Conservation (phyloP, 2,797 vertebrate genomes). For the Serranus cabrilla region DNA sequence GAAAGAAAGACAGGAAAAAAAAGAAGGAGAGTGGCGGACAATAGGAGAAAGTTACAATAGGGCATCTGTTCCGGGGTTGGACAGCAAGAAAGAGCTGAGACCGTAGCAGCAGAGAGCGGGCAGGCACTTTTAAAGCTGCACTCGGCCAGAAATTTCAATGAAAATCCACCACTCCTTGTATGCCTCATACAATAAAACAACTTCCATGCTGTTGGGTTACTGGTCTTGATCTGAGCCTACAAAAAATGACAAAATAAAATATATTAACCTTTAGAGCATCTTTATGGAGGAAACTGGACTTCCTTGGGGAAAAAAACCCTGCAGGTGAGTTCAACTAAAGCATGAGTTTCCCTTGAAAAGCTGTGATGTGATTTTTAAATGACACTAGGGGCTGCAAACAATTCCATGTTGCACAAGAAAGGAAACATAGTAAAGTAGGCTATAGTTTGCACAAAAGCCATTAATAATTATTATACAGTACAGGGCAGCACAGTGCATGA, state of each 20-base stretch:
- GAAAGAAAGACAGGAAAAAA: constrained; percentile 30
- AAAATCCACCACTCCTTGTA: constrained; percentile 14
- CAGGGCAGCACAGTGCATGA: too few relatives aligned
- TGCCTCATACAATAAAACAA: constrained; percentile 14
- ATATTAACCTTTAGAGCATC: not conserved
- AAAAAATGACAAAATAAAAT: constrained; percentile 13
- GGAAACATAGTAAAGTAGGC: too few relatives aligned
- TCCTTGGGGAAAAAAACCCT: too few relatives aligned
- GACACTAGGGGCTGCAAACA: too few relatives aligned
- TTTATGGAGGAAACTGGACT: too few relatives aligned
- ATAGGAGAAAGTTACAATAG: constrained; percentile 61
- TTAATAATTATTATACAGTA: too few relatives aligned
- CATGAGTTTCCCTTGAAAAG: too few relatives aligned
- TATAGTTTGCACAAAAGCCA: too few relatives aligned
- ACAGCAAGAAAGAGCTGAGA: constrained; percentile 25
- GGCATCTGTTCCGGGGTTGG: constrained; percentile 62
- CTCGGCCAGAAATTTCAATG: constrained; percentile 3
- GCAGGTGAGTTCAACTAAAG: too few relatives aligned
- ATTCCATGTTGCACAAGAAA: too few relatives aligned
- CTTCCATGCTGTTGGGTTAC: constrained; percentile 13
- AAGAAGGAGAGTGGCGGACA: constrained; percentile 39
- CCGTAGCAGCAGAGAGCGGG: constrained; percentile 17
- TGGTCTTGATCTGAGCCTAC: not conserved
- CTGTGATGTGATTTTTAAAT: too few relatives aligned
- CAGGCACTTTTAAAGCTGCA: constrained; percentile 6